phyloP scores from a whole-genome alignment of 2,113 vertebrate species.

The Pelodiscus sinensis region DNA sequence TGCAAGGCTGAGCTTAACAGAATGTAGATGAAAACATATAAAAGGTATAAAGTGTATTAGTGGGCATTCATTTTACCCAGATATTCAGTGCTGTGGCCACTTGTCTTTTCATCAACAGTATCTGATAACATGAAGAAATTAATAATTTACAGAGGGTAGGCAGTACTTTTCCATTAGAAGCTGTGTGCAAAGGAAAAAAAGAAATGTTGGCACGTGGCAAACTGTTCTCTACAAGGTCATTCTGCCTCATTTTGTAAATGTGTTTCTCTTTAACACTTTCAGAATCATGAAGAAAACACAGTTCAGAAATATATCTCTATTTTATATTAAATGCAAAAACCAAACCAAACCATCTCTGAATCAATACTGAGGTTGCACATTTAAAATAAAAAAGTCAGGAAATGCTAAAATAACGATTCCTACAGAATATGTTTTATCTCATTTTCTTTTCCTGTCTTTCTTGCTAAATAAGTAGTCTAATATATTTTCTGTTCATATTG shows the following conservation, averaged over 20 bases:
- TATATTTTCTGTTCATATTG: background rate
- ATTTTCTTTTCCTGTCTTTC: background rate
- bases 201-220: slow-evolving; percentile 55
- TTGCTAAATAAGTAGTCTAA: background rate
- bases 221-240: slow-evolving; percentile 64
- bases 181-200: slow-evolving; percentile 47
- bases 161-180: slow-evolving; percentile 75
- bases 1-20: slow-evolving; percentile 29
- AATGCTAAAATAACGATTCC: background rate
- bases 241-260: slow-evolving; percentile 36
- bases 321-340: background rate
- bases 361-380: background rate
- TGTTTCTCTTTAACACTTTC: slow-evolving; percentile 67
- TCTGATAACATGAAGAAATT: slow-evolving; percentile 80
- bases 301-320: background rate
- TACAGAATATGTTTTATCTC: background rate
- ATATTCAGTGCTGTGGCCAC: slow-evolving; percentile 64
- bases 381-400: background rate
- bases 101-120: slow-evolving; percentile 73
- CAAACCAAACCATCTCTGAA: background rate
- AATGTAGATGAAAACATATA: slow-evolving; percentile 72
- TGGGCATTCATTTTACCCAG: slow-evolving; percentile 67
- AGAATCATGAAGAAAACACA: background rate
- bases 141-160: slow-evolving; percentile 79
- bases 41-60: slow-evolving; percentile 67